A percentile compares a stretch with the other conserved stretches of the same genome.
phyloP scores from a whole-genome alignment of 2,113 vertebrate genomes.

The Symphodus melops region DNA sequence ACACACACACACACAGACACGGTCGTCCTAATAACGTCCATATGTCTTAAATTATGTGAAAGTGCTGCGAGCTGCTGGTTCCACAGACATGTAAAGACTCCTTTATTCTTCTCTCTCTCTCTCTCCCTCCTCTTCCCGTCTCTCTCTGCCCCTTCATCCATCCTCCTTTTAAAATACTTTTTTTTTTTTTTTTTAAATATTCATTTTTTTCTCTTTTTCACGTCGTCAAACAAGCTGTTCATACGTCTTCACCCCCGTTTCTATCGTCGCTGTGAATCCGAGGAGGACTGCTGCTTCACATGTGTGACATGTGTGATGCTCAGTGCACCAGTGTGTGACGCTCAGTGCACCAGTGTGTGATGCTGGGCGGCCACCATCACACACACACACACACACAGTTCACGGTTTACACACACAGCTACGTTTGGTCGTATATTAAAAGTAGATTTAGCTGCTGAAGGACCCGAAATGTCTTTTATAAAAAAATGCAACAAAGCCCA shows the following conservation, averaged over 20 bases:
- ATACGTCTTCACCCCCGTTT: not conserved
- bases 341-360: no score
- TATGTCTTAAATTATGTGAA: constrained; percentile 82
- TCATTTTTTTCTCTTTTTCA: constrained; percentile 27
- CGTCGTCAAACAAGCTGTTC: constrained; percentile 21
- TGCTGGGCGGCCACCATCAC: no score
- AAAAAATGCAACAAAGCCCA: no score
- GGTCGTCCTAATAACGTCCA: constrained; percentile 76
- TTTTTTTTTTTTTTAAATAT: constrained; percentile 29
- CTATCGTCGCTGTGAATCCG: constrained; percentile 13
- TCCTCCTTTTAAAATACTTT: constrained; percentile 23
- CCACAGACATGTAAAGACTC: constrained; percentile 78
- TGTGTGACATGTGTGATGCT: no score
- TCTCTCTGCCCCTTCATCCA: constrained; percentile 56
- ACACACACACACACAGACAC: constrained; percentile 50
- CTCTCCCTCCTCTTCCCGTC: constrained; percentile 57
- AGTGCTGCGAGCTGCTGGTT: constrained; percentile 80
- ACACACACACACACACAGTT: no score
- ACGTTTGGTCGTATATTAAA: no score
- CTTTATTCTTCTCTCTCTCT: constrained; percentile 72
- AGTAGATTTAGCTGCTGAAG: no score
- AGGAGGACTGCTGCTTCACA: not conserved
- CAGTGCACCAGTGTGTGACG: no score
- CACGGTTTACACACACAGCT: no score
- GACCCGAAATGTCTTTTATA: no score